These are phyloP conservation scores for Drosophila planitibia DNA, from an alignment of 2,888 invertebrate species.

Conservation along the genomic window DNA sequence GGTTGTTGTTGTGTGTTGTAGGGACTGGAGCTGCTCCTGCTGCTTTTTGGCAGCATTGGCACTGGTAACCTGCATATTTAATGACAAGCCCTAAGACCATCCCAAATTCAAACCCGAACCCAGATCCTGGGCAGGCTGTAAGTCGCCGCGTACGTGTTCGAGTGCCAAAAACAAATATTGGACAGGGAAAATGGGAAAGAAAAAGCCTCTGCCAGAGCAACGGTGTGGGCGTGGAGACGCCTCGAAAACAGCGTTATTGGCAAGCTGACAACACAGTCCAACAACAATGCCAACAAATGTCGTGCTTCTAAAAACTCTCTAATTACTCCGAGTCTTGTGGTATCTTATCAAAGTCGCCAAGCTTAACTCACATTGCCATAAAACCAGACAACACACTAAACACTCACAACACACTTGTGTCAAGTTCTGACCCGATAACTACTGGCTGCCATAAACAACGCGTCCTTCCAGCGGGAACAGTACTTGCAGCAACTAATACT, in stretches of 20 bases:
- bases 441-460: slow-evolving; percentile 20
- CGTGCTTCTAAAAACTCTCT: slow-evolving; percentile 32
- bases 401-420: slow-evolving; percentile 1
- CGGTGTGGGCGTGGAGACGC: slow-evolving; percentile 11
- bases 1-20: background rate
- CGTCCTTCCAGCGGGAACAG: background rate
- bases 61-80: slow-evolving; percentile 83
- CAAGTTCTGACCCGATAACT: slow-evolving; percentile 7
- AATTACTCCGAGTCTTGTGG: slow-evolving; percentile 42
- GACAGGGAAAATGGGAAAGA: slow-evolving; percentile 13
- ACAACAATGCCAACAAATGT: slow-evolving; percentile 37
- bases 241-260: slow-evolving; percentile 50
- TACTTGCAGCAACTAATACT: background rate
- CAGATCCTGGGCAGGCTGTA: slow-evolving; percentile 4
- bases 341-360: slow-evolving; percentile 39
- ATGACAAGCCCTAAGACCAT: slow-evolving; percentile 65
- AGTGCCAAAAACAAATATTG: slow-evolving; percentile 67
- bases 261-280: slow-evolving; percentile 53
- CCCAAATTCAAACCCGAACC: background rate
- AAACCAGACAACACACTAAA: slow-evolving; percentile 22
- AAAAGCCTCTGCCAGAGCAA: slow-evolving; percentile 37
- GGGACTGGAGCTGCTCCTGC: slow-evolving; percentile 4
- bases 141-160: slow-evolving; percentile 68
- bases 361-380: slow-evolving; percentile 8
- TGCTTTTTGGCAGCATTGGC: slow-evolving; percentile 76